Evolutionary conservation across 2,888 invertebrate genomes (phyloP).

Genomic region (Yponomeuta sedellus): DNA sequence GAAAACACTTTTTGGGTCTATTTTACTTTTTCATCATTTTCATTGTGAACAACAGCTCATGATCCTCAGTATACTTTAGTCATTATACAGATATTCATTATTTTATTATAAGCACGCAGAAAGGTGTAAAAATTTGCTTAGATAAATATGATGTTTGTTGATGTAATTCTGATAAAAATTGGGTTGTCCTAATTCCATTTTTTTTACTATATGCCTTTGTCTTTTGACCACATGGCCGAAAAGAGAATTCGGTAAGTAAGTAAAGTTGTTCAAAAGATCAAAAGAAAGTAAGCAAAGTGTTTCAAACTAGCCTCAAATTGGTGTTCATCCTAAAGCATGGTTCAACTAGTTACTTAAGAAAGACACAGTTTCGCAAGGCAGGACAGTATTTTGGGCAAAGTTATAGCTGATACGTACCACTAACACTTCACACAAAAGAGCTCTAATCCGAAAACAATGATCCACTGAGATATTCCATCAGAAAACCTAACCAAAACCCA

Average conservation of each 20-base stretch:
- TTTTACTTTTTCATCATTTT: background rate
- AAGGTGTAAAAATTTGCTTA: too few relatives aligned
- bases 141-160: too few relatives aligned
- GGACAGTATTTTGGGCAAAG: background rate
- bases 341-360: background rate
- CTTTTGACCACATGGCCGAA: background rate
- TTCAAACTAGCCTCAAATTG: background rate
- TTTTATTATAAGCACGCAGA: too few relatives aligned
- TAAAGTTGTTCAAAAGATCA: background rate
- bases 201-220: background rate
- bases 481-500: conserved; percentile 55
- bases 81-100: background rate
- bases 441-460: conserved; percentile 35
- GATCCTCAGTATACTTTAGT: too few relatives aligned
- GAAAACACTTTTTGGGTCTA: background rate
- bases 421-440: conserved; percentile 55
- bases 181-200: background rate
- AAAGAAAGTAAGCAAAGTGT: background rate
- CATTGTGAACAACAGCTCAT: background rate
- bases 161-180: too few relatives aligned
- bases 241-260: background rate
- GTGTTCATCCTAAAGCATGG: background rate
- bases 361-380: background rate
- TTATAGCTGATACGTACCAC: conserved; percentile 50
- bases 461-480: conserved; percentile 36